These are phyloP conservation scores for Orthonychiurus folsomi DNA, from an alignment of 2,888 invertebrate genomes.

Conservation along the genomic window DNA sequence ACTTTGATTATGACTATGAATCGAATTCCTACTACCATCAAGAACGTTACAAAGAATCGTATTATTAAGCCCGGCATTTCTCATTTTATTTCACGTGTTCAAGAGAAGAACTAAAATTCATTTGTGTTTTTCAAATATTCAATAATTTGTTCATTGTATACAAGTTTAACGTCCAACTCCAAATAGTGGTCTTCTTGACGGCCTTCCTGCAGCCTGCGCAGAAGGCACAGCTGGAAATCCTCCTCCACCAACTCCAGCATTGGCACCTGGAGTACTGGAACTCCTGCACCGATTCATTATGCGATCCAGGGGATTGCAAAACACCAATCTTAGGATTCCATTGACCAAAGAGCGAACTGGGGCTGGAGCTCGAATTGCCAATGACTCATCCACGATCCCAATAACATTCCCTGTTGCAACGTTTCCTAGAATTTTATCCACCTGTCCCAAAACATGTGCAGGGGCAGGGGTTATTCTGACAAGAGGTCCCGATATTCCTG, in stretches of 20 bases:
- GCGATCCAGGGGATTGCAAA: slow-evolving; percentile 29
- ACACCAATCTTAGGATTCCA: slow-evolving; percentile 24
- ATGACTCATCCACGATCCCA: slow-evolving; percentile 29
- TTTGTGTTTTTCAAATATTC: too few species aligned
- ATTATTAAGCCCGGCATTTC: too few species aligned
- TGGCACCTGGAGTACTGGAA: slow-evolving; percentile 11
- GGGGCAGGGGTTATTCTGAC: slow-evolving; percentile 21
- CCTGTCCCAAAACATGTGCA: slow-evolving; percentile 24
- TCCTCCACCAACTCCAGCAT: background rate
- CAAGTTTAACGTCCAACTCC: too few species aligned
- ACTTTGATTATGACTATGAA: too few species aligned
- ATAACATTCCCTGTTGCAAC: slow-evolving; percentile 25
- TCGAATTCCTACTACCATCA: too few species aligned
- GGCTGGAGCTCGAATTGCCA: slow-evolving; percentile 24
- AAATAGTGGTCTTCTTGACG: background rate
- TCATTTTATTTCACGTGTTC: too few species aligned
- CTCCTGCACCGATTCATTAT: slow-evolving; percentile 20
- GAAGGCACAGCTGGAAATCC: background rate
- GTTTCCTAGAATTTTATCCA: slow-evolving; percentile 25
- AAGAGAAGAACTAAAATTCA: too few species aligned
- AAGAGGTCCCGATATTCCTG: too few species aligned
- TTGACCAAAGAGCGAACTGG: slow-evolving; percentile 27
- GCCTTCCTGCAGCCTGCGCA: background rate
- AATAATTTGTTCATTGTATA: too few species aligned
- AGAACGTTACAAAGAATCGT: too few species aligned